phyloP scores from a whole-genome alignment of 2,888 invertebrate genomes.

The Poecilus cupreus region DNA sequence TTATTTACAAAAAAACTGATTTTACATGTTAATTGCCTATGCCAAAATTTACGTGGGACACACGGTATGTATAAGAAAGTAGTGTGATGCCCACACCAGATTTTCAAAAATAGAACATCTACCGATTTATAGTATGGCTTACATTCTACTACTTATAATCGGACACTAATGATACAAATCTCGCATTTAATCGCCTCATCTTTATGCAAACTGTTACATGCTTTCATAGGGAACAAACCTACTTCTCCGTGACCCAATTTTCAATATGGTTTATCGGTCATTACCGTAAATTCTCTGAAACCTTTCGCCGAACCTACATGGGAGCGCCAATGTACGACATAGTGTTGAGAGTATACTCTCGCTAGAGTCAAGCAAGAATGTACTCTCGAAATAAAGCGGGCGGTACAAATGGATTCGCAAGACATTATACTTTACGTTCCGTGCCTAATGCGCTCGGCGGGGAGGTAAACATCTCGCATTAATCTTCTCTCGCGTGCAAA shows the following conservation, averaged over 20 bases:
- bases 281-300: not conserved
- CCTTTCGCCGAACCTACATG: not conserved
- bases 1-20: too few relatives aligned
- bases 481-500: not conserved
- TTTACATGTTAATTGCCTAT: too few relatives aligned
- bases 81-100: too few relatives aligned
- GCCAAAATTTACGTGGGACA: too few relatives aligned
- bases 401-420: not conserved
- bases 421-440: constrained; percentile 2
- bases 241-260: not conserved
- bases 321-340: too few relatives aligned
- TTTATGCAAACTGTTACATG: not conserved
- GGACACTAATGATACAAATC: not conserved
- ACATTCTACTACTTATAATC: too few relatives aligned
- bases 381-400: not conserved
- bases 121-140: too few relatives aligned
- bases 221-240: not conserved
- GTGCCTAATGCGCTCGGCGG: not conserved
- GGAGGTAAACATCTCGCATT: not conserved
- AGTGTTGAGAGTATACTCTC: too few relatives aligned
- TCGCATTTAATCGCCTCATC: not conserved
- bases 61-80: too few relatives aligned
- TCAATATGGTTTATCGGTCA: not conserved
- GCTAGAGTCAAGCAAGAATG: too few relatives aligned
- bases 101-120: too few relatives aligned